These are phyloP conservation scores for Microplitis demolitor DNA, from an alignment of 1,140 invertebrate species.

Conservation along the genomic window DNA sequence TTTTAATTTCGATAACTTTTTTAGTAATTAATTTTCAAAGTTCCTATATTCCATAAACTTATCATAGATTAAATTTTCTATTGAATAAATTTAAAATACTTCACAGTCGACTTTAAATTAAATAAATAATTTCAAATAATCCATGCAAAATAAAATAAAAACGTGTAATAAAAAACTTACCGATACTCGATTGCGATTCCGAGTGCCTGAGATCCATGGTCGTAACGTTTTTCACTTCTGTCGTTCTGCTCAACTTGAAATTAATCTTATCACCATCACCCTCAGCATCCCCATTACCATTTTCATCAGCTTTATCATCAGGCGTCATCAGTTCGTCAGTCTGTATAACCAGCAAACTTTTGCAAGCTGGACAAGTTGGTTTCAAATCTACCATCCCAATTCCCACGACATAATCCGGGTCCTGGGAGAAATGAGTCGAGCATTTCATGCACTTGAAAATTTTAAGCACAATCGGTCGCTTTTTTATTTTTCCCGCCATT, in stretches of 20 bases:
- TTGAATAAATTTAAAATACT: too few species aligned
- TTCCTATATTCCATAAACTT: too few species aligned
- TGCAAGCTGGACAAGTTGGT: slow-evolving; percentile 65
- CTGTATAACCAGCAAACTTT: slow-evolving; percentile 65
- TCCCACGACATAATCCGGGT: slow-evolving; percentile 49
- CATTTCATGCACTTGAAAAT: slow-evolving; percentile 70
- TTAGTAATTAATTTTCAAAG: too few species aligned
- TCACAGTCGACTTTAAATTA: not conserved
- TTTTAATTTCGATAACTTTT: too few species aligned
- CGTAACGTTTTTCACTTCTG: slow-evolving; percentile 22
- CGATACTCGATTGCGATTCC: slow-evolving; percentile 55
- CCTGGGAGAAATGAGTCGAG: slow-evolving; percentile 64
- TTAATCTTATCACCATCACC: not conserved
- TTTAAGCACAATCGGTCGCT: slow-evolving; percentile 60
- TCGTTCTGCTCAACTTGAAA: not conserved
- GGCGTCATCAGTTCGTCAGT: slow-evolving; percentile 46
- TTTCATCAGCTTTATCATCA: slow-evolving; percentile 31
- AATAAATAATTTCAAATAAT: not conserved
- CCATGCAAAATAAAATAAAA: not conserved
- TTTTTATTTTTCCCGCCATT: slow-evolving; percentile 59
- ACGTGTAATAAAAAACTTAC: slow-evolving; percentile 34
- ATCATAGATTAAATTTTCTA: too few species aligned
- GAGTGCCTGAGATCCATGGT: slow-evolving; percentile 44
- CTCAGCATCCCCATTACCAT: slow-evolving; percentile 28
- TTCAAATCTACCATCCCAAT: slow-evolving; percentile 43